Percentiles rank a stretch among this genome's conserved stretches.
Conservation (phyloP, 2,113 vertebrate genomes). For the Bubo scandiacus region DNA sequence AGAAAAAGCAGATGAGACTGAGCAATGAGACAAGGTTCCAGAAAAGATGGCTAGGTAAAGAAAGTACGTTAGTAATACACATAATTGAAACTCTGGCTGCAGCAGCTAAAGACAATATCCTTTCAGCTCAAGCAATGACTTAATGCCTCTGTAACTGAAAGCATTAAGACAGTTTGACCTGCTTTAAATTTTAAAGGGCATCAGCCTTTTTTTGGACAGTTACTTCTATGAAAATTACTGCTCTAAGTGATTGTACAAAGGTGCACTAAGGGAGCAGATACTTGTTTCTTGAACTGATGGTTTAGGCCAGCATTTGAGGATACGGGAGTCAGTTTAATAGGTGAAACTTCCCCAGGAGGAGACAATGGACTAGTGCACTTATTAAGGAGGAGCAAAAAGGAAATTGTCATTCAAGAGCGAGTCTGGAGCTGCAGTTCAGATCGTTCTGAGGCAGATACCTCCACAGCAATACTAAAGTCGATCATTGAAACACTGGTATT, state of each 20-base stretch:
- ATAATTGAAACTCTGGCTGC: neutral
- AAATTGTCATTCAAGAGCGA: conserved; percentile 56
- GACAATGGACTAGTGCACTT: neutral
- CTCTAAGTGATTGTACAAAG: neutral
- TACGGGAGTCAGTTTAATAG: neutral
- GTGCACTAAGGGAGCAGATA: neutral
- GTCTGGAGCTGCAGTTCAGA: conserved; percentile 50
- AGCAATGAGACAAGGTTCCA: conserved; percentile 35
- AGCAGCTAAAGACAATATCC: conserved; percentile 42
- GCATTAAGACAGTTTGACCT: conserved; percentile 1
- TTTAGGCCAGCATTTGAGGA: neutral
- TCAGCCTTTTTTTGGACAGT: neutral
- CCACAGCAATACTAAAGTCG: conserved; percentile 97
- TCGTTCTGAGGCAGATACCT: conserved; percentile 84
- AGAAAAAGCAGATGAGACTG: conserved; percentile 57
- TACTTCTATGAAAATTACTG: neutral
- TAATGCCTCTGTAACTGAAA: conserved; percentile 15
- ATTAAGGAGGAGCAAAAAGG: conserved; percentile 50
- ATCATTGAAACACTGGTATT: conserved; percentile 98
- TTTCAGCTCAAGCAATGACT: neutral
- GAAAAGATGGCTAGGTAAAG: conserved; percentile 56
- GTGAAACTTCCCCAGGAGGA: neutral
- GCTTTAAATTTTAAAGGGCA: neutral
- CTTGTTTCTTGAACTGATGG: neutral
- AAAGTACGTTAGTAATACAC: conserved; percentile 39